Evolutionary conservation across 2,888 invertebrate genomes (phyloP).

Genomic region (Acrobasis consociella): DNA sequence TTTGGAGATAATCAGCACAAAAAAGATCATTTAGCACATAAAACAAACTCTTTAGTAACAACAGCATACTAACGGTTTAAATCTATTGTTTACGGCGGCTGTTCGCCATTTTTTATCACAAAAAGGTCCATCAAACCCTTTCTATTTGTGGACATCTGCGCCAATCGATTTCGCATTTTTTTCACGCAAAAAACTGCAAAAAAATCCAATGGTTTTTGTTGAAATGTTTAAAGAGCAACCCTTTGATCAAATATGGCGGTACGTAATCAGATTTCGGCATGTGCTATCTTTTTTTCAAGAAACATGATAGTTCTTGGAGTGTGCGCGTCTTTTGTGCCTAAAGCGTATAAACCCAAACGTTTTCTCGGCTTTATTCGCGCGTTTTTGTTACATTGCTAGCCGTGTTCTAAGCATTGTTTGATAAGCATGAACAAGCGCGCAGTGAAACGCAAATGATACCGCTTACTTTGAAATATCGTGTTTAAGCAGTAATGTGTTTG

Average conservation of each 20-base stretch:
- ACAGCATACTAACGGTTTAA: conserved; percentile 51
- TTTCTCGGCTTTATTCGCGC: too few species aligned
- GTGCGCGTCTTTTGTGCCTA: conserved; percentile 72
- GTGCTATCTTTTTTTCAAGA: conserved; percentile 72
- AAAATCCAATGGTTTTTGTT: conserved; percentile 66
- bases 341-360: conserved; percentile 25
- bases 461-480: too few species aligned
- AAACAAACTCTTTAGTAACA: conserved; percentile 63
- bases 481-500: conserved; percentile 55
- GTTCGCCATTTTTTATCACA: conserved; percentile 58
- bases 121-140: conserved; percentile 73
- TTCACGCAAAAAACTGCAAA: conserved; percentile 71
- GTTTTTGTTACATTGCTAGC: too few species aligned
- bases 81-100: conserved; percentile 38
- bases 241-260: conserved; percentile 74
- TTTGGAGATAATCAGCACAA: conserved; percentile 22
- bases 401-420: too few species aligned
- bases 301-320: conserved; percentile 78
- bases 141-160: conserved; percentile 80
- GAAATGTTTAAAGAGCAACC: conserved; percentile 75
- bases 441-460: too few species aligned
- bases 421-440: too few species aligned
- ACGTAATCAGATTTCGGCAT: conserved; percentile 81
- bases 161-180: conserved; percentile 81
- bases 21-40: conserved; percentile 27